phyloP scores from a whole-genome alignment of 1,140 invertebrate species.

The Batillaria attramentaria region DNA sequence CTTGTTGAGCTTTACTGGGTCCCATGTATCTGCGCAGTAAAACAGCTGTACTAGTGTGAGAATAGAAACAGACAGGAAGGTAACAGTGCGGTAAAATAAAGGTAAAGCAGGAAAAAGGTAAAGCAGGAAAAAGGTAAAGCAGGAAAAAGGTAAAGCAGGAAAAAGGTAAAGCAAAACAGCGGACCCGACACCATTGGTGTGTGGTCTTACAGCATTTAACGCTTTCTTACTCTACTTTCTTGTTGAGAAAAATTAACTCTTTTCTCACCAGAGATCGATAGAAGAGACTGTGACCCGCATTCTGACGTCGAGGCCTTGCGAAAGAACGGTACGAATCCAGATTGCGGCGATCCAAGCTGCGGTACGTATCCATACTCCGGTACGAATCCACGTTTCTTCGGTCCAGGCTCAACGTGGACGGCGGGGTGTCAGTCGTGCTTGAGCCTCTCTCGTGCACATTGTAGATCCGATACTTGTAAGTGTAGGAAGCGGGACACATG shows the following conservation, averaged over 20 bases:
- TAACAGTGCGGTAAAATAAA: too few species aligned
- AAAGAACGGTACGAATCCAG: slow-evolving; percentile 28
- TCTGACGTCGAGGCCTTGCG: slow-evolving; percentile 1
- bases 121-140: too few species aligned
- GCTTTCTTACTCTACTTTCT: neutral
- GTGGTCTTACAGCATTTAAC: too few species aligned
- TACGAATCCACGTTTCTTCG: slow-evolving; percentile 10
- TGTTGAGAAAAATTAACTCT: neutral
- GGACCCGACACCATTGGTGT: too few species aligned
- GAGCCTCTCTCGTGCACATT: slow-evolving; percentile 23
- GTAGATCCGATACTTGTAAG: slow-evolving; percentile 31
- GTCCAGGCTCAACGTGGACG: slow-evolving; percentile 14
- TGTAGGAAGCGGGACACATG: slow-evolving; percentile 27
- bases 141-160: too few species aligned
- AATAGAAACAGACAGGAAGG: too few species aligned
- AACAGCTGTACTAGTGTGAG: too few species aligned
- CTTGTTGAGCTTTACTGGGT: too few species aligned
- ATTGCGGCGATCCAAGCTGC: slow-evolving; percentile 12
- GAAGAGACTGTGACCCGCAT: slow-evolving; percentile 10
- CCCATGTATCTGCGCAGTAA: too few species aligned
- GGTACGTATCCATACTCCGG: too few species aligned
- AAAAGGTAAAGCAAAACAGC: too few species aligned
- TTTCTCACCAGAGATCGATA: slow-evolving; percentile 14
- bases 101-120: too few species aligned
- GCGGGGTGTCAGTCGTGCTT: neutral